Conservation (phyloP, 2,888 invertebrate genomes). For the Tholera decimalis region DNA sequence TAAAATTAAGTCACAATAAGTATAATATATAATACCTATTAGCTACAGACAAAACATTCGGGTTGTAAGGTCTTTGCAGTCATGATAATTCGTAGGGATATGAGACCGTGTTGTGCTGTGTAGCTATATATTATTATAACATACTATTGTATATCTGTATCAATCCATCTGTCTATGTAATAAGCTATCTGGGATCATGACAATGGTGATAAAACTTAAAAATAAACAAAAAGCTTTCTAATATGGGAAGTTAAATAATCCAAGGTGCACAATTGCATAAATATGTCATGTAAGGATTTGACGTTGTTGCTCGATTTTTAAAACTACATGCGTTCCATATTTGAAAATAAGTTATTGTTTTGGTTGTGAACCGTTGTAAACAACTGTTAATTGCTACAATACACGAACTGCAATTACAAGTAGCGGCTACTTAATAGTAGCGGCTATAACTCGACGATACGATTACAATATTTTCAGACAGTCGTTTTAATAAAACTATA, state of each 20-base stretch:
- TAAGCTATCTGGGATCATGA: background rate
- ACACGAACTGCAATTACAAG: constrained; percentile 42
- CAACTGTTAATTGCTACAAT: constrained; percentile 36
- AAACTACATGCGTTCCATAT: constrained; percentile 2
- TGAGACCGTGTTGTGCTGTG: no score
- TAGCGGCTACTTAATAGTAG: constrained; percentile 22
- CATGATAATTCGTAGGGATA: no score
- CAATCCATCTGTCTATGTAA: background rate
- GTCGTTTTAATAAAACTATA: constrained; percentile 52
- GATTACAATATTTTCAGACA: constrained; percentile 46
- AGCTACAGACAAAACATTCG: no score
- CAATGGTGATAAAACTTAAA: background rate
- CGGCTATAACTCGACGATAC: constrained; percentile 36
- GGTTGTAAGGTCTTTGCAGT: no score
- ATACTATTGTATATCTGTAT: background rate
- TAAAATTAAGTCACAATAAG: no score
- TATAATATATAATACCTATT: no score
- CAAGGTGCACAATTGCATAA: background rate
- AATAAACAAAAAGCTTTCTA: background rate
- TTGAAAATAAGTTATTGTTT: constrained; percentile 36
- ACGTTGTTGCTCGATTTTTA: constrained; percentile 5
- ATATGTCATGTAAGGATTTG: constrained; percentile 5
- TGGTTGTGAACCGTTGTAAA: constrained; percentile 29
- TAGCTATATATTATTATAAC: no score
- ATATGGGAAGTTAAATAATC: background rate